phyloP scores from a whole-genome alignment of 2,797 vertebrate genomes.

The Limnodromus scolopaceus region DNA sequence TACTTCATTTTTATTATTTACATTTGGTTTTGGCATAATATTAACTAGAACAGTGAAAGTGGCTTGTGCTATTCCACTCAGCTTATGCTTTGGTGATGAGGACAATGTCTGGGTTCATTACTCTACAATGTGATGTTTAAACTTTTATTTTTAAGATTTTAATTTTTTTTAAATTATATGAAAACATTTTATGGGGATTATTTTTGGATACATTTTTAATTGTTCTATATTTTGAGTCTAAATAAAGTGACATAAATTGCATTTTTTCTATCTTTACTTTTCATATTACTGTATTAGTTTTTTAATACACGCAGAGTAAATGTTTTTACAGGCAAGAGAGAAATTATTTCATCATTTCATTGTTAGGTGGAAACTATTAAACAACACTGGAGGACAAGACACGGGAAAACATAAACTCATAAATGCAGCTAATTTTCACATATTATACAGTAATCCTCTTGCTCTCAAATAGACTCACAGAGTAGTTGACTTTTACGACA shows the following conservation, averaged over 20 bases:
- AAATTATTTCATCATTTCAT: neutral
- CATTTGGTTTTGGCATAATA: neutral
- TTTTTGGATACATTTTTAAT: neutral
- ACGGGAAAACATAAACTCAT: neutral
- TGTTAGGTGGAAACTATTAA: neutral
- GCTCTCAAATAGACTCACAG: neutral
- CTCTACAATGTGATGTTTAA: neutral
- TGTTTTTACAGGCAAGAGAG: neutral
- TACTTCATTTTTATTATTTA: constrained; percentile 25
- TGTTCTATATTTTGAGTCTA: neutral
- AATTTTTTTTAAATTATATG: neutral
- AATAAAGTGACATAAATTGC: neutral
- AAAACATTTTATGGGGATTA: neutral
- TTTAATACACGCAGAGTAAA: neutral
- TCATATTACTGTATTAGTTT: neutral
- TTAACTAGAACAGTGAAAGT: constrained; percentile 26
- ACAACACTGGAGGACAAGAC: neutral
- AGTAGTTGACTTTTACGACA: neutral
- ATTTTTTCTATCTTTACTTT: neutral
- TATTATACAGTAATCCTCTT: neutral
- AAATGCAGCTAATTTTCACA: neutral
- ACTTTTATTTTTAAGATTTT: neutral
- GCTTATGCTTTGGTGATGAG: neutral
- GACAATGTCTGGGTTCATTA: neutral
- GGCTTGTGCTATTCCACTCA: constrained; percentile 31